Conservation (phyloP, 2,888 invertebrate species). For the Baronia brevicornis region DNA sequence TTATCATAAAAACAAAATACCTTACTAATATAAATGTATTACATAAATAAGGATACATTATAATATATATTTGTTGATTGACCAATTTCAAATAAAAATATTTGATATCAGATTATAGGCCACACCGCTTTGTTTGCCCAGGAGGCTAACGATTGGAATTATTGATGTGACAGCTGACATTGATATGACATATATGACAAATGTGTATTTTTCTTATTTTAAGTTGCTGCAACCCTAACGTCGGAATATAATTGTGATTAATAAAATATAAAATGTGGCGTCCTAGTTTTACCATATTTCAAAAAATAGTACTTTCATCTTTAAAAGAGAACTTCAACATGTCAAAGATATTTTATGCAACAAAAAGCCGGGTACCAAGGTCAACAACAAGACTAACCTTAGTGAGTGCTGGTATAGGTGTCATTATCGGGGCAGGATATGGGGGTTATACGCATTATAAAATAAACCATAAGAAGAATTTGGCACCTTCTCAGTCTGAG, state of each 20-base stretch:
- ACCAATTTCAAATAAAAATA: no score
- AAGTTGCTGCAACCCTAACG: background rate
- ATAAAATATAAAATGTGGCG: slow-evolving; percentile 51
- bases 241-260: slow-evolving; percentile 5
- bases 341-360: slow-evolving; percentile 45
- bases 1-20: no score
- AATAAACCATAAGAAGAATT: slow-evolving; percentile 49
- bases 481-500: slow-evolving; percentile 41
- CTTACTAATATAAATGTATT: no score
- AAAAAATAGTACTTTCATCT: slow-evolving; percentile 45
- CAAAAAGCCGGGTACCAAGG: slow-evolving; percentile 48
- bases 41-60: no score
- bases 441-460: slow-evolving; percentile 69
- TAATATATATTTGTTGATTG: no score
- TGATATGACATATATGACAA: no score
- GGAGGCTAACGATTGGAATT: no score
- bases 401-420: slow-evolving; percentile 76
- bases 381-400: slow-evolving; percentile 70
- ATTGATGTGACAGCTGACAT: no score
- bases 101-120: no score
- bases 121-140: no score
- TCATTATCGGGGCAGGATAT: slow-evolving; percentile 72
- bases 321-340: slow-evolving; percentile 41
- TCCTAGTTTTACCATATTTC: slow-evolving; percentile 45
- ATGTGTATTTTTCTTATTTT: no score